Evolutionary conservation across 2,113 vertebrate genomes (phyloP), one percentile per base, ranked within the genome.

Genomic region (Chelonoidis abingdonii): DNA sequence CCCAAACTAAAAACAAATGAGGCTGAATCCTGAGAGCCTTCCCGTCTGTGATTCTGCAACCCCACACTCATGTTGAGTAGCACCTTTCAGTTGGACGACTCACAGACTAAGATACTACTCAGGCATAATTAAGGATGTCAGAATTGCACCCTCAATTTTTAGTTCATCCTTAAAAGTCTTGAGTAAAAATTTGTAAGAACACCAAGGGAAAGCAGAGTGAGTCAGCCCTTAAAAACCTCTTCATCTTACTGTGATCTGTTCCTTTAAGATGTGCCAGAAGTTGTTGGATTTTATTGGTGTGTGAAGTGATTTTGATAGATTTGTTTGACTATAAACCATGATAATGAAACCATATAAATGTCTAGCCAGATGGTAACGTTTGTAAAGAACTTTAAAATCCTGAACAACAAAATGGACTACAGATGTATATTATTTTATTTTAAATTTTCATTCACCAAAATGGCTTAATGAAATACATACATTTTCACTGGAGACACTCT

Each of bases 71-170:
- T 80, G 72, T 44, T 88, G 56, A 93, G 22, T 62, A 96, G 86
- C 41, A 86, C 44, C 56, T 93, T 85, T 79, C 62, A 85, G 65
- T 86, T 79, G n/a, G 81, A 65, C 94, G 93, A 35, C 95, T 90
- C 57, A 6, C 50, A 92, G 65, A 21, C 8, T 54, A 89, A 80
- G 24, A 69, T 54, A 93, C 29, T 65, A 35, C 59, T 65, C 59
- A 35, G 31, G 62, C 6, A 13, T 65, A 14, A 65, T 35, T 65
- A 65, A 65, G 13, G 31, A 65, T 35, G 57, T 7, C 31, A 35
- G 31, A 65, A 35, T 35, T 35, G 31, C 62, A 35, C 31, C 14
- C 62, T 65, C 62, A 35, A 65, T 65, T 31, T 35, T 65, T 65
- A 65, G 14, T 35, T 65, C 31, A 7, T 8, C 31, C 62, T 65